Base-by-base conservation (phyloP, 2,113 vertebrate species). In the Enhydra lutris region DNA sequence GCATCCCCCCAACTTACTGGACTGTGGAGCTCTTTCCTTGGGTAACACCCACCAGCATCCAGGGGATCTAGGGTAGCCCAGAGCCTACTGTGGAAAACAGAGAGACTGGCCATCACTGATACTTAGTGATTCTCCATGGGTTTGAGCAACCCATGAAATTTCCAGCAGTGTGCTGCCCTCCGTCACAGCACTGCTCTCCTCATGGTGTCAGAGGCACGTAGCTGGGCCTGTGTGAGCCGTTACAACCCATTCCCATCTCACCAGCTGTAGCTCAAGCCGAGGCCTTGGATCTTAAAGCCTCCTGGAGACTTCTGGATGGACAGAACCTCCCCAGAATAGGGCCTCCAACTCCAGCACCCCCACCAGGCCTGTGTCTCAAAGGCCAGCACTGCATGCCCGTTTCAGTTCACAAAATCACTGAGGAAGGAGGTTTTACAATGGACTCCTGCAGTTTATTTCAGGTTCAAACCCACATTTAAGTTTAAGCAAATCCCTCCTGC, bases 391-490 rank as follows among this genome's bases (percentile, higher is more conserved):
- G 74, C 42, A 36, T 4, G 13, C 39, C 61, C 45, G 55, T 61
- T 80, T 82, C 47, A 80, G 61, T 57, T 79, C 39, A 36, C 26
- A 79, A 63, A 90, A n/a, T 82, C 71, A 61, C 83, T 0, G 47
- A 90, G 39, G 50, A 88, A 95, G 88, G 86, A 71, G 15, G 14
- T 31, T 59, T 89, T 83, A 87, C 36, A 83, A 0, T 63, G 39
- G 90, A 11, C 18, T 83, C 39, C 67, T 82, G 39, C 18, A 39
- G 95, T 90, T 94, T 83, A 92, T 83, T 94, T 95, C 83, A 69
- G 79, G 36, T 61, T 42, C 69, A 90, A 87, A 81, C 57, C 65
- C 86, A 55, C 36, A 85, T 76, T 76, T 29, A 85, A 67, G 81
- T 82, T 79, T 71, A 86, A 83, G 71, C 29, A 34, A 69, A 18